Percentiles rank a stretch among this genome's conserved stretches.
phyloP scores from a whole-genome alignment of 2,113 vertebrate species.

The Peromyscus californicus region DNA sequence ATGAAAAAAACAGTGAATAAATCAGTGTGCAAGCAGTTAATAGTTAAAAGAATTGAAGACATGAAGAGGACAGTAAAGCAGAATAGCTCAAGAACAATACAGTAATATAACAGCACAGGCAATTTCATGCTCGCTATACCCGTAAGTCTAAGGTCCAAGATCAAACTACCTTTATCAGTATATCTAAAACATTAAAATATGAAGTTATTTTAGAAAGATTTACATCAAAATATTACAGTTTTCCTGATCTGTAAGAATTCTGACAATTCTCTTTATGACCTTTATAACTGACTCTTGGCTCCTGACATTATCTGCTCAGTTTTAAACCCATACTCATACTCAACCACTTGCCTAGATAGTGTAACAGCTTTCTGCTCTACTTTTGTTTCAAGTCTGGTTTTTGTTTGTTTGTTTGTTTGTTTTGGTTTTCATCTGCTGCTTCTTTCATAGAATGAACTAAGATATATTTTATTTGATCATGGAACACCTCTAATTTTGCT shows the following conservation, averaged over 20 bases:
- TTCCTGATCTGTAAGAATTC: not conserved
- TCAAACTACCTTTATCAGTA: not conserved
- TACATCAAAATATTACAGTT: not conserved
- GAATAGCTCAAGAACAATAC: conserved; percentile 1
- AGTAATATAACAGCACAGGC: not conserved
- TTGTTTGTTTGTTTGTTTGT: not conserved
- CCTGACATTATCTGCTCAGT: not conserved
- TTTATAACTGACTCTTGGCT: not conserved
- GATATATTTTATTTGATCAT: conserved; percentile 3
- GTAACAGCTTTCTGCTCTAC: not conserved
- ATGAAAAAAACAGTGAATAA: not conserved
- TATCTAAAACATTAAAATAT: not conserved
- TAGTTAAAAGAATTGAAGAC: not conserved
- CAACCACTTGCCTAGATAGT: not conserved
- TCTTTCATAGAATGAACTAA: conserved; percentile 13
- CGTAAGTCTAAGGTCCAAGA: not conserved
- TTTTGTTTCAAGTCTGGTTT: not conserved
- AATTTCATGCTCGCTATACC: not conserved
- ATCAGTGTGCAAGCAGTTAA: not conserved
- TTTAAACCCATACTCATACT: not conserved
- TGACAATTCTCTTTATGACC: not conserved
- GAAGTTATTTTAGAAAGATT: not conserved
- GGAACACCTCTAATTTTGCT: not conserved
- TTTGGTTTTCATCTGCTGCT: not conserved
- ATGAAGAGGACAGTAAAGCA: not conserved